A percentile compares a stretch with the other conserved stretches of the same genome.
These are phyloP conservation scores for Machaerirhynchus nigripectus DNA, from an alignment of 2,113 vertebrate species.

Conservation along the genomic window DNA sequence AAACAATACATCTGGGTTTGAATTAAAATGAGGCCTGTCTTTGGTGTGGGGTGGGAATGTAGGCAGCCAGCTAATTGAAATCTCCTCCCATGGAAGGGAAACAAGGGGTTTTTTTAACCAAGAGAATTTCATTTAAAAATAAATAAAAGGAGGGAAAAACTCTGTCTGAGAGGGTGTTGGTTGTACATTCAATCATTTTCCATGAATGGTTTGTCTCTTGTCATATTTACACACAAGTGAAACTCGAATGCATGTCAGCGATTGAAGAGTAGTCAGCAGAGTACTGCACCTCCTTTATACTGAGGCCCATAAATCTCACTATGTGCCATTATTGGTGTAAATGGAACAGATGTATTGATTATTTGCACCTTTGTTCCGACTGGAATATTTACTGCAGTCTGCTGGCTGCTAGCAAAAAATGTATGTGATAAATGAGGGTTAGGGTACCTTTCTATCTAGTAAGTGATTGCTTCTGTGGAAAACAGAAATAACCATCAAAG, in stretches of 20 bases:
- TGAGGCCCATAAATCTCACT: conserved; percentile 36
- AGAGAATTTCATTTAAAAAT: background rate
- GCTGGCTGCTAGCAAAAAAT: background rate
- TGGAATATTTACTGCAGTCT: background rate
- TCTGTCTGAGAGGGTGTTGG: background rate
- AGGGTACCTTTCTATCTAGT: background rate
- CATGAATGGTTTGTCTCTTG: background rate
- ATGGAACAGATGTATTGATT: conserved; percentile 49
- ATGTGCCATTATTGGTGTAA: conserved; percentile 34
- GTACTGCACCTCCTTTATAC: background rate
- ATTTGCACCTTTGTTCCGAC: conserved; percentile 21
- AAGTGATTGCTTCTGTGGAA: conserved; percentile 29
- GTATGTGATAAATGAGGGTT: conserved; percentile 24
- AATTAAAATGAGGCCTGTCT: background rate
- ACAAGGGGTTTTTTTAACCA: background rate
- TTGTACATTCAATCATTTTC: background rate
- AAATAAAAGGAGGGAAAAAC: background rate
- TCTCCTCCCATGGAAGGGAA: background rate
- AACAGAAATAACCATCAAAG: conserved; percentile 54
- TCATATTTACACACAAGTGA: conserved; percentile 23
- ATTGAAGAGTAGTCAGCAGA: conserved; percentile 46
- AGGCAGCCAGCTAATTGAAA: background rate
- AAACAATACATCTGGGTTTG: background rate
- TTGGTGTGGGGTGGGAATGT: background rate
- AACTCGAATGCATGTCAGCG: background rate